These are phyloP conservation scores for Saguinus midas DNA, from an alignment of 2,113 vertebrate species.

Conservation along the genomic window DNA sequence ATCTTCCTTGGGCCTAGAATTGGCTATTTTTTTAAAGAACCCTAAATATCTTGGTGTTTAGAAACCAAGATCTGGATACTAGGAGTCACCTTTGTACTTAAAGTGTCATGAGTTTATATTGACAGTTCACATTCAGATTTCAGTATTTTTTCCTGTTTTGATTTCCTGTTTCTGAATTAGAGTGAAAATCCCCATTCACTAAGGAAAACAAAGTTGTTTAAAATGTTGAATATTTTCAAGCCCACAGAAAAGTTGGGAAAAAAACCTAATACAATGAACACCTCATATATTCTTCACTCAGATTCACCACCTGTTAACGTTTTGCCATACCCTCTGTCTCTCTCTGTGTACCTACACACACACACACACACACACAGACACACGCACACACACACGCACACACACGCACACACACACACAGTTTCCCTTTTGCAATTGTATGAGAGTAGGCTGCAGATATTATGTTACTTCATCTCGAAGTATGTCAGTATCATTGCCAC, in stretches of 20 bases:
- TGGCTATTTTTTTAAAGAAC: not conserved
- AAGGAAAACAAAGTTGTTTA: constrained; percentile 42
- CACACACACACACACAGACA: not conserved
- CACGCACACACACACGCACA: not conserved
- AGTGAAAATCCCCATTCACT: not conserved
- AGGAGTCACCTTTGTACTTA: not conserved
- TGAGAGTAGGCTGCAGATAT: not conserved
- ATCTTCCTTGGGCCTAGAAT: not conserved
- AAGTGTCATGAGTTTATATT: constrained; percentile 1
- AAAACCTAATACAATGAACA: not conserved
- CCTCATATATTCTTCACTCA: not conserved
- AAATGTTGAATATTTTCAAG: constrained; percentile 36
- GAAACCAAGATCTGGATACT: not conserved
- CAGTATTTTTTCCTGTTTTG: not conserved
- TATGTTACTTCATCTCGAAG: not conserved
- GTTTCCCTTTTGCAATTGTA: not conserved
- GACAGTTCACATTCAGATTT: constrained; percentile 14
- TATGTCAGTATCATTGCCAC: not conserved
- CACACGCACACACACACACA: not conserved
- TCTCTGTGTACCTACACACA: not conserved
- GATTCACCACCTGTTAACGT: not conserved
- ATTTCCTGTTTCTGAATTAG: constrained; percentile 4
- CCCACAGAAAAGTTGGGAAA: not conserved
- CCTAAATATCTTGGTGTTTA: not conserved
- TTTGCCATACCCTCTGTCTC: not conserved